Base-by-base conservation (phyloP, 2,797 vertebrate genomes). In the Sebastolobus alascanus region DNA sequence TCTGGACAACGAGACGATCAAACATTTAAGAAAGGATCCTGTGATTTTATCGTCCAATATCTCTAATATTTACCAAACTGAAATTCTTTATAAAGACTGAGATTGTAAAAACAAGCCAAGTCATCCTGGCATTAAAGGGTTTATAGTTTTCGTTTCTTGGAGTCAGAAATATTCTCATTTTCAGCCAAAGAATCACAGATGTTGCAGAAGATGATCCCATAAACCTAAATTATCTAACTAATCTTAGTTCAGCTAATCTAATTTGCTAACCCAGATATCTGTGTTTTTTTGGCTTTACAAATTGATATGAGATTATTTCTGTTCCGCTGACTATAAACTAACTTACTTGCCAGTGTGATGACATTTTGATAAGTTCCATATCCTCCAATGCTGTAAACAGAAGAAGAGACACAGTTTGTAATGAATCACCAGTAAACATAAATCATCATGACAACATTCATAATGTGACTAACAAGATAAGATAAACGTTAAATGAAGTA, bases 341-440 rank as follows among this genome's bases (percentile, higher is more conserved):
- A 90, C 94, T 86, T 84, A 96, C 95, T 95, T 55, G 94, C 93
- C 60, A 96, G 87, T 3, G 94, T 95, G 25, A 95, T 93, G 60
- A 94, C 90, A 37, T 94, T 88, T 14, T 89, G 76, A 66, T 88
- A 93, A 8, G 92, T 92, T 35, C 93, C 90, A 59, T 90, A 91
- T 50, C 95, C 95, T 73, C 94, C 95, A 25, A 95, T 95, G 76
- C 95, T 95, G 60, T 10, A 79, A 12, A 35, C 29, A 60, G 54
- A 11, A 59, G 2, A 71, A 73, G 22, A 31, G 10, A 35, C 5
- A 60, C 3, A 61, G 52, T 16, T 22, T 29, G 6, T 20, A 4
- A 54, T n/a, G 16, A 59, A 25, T 10, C 37, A 46, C 0, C 22
- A 40, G 25, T 18, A 43, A 35, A 61, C 25, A 8, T 8, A 4